Evolutionary conservation across 2,797 vertebrate species (phyloP).

Genomic region (Alauda arvensis): DNA sequence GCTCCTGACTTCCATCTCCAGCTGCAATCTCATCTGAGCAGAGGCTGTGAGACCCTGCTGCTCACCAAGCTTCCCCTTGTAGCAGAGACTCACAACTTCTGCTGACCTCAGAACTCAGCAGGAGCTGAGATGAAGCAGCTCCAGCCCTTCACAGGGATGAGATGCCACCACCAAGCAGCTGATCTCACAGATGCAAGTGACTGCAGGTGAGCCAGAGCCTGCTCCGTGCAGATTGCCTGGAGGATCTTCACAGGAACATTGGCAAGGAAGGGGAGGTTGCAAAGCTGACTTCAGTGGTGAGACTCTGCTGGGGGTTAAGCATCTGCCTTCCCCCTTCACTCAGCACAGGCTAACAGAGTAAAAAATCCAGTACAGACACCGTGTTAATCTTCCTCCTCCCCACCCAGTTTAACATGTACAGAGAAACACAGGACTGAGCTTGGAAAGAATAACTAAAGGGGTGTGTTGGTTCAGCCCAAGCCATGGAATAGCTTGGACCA

Average conservation of each 20-base stretch:
- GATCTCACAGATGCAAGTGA: neutral
- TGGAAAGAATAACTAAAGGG: neutral
- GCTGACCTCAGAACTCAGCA: slow-evolving; percentile 39
- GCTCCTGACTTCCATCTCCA: neutral
- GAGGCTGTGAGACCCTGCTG: slow-evolving; percentile 10
- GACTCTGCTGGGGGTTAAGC: slow-evolving; percentile 36
- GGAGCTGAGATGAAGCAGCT: slow-evolving; percentile 47
- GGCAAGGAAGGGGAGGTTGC: slow-evolving; percentile 11
- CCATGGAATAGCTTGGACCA: neutral
- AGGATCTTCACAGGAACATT: slow-evolving; percentile 39
- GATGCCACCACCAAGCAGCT: slow-evolving; percentile 44
- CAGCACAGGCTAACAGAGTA: neutral
- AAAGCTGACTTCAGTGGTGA: neutral
- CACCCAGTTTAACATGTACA: neutral
- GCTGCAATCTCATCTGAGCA: neutral
- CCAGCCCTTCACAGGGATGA: neutral
- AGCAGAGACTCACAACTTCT: slow-evolving; percentile 7
- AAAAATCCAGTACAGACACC: neutral
- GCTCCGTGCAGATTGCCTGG: neutral
- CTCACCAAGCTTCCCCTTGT: neutral
- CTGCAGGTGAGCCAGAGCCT: slow-evolving; percentile 35
- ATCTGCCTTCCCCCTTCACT: slow-evolving; percentile 9
- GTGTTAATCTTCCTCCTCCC: neutral
- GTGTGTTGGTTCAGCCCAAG: neutral
- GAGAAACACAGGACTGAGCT: neutral